These are phyloP conservation scores for Poecilia gillii DNA, from an alignment of 2,797 vertebrate genomes.

Conservation along the genomic window DNA sequence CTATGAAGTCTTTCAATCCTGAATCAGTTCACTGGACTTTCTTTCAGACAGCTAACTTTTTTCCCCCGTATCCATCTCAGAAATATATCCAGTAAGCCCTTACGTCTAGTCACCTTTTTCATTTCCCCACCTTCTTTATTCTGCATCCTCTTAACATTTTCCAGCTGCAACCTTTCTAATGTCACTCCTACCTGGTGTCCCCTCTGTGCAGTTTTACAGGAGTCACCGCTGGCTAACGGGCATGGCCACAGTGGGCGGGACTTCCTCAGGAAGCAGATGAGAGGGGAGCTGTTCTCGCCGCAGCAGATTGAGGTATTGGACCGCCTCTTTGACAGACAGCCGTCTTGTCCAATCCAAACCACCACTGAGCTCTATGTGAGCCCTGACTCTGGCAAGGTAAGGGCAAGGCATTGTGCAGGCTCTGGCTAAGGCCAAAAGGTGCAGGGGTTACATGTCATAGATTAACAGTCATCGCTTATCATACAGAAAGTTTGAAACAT, in stretches of 20 bases:
- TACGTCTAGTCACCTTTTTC: background rate
- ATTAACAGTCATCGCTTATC: background rate
- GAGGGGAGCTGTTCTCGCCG: conserved; percentile 96
- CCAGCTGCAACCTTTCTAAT: conserved; percentile 19
- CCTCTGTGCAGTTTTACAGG: conserved; percentile 87
- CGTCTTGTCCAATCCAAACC: conserved; percentile 79
- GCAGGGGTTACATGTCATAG: background rate
- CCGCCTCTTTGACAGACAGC: conserved; percentile 94
- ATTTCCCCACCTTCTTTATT: conserved; percentile 3
- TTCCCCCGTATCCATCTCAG: conserved; percentile 36
- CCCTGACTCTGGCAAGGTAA: conserved; percentile 94
- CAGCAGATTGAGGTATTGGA: conserved; percentile 99
- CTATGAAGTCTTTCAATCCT: conserved; percentile 54
- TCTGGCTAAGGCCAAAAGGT: conserved; percentile 57
- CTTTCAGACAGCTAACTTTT: conserved; percentile 41
- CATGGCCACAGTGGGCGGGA: conserved; percentile 95
- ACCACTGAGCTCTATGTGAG: conserved; percentile 92
- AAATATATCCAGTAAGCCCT: conserved; percentile 28
- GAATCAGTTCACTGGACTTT: conserved; percentile 59
- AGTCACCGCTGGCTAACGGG: conserved; percentile 94
- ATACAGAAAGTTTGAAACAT: background rate
- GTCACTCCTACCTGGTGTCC: conserved; percentile 7
- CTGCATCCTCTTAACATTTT: conserved; percentile 8
- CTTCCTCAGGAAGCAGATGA: conserved; percentile 99
- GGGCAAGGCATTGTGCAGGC: conserved; percentile 76